Evolutionary conservation across 2,888 invertebrate species (phyloP), one percentile per base, ranked within the genome.

Genomic region (Erebia ligea): DNA sequence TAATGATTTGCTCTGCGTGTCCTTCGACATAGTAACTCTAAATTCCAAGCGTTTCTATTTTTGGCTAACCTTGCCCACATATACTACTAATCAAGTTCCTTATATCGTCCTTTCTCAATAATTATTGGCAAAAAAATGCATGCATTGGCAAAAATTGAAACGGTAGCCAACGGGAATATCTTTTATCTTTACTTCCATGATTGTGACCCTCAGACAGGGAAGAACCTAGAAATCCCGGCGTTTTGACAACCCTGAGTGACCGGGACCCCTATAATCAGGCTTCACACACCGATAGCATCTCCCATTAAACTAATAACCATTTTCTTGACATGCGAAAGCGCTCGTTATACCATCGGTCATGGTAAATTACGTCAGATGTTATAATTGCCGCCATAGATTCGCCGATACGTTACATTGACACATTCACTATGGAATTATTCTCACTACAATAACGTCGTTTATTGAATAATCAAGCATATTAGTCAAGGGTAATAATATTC

Each of bases 241-340:
- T 11, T 34, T 11, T 67, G 61, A 42, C 67, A 61, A 78, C 84
- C 86, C 85, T 88, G 88, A 87, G 86, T 85, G 84, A 86, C 89
- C 89, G 86, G 84, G 84, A 86, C 89, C 89, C 89, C 84, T 86
- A 90, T 90, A 83, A 82, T 83, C 80, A 78, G 77, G 77, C 79
- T 79, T 78, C 81, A 74, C 77, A 77, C 74, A 75, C 78, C 78
- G 90, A 89, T 90, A 89, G 78, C 84, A 89, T 89, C 87, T 78
- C 81, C 82, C 83, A 85, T 86, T 86, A 80, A 78, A 80, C 81
- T 86, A 83, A 86, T 86, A 81, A 85, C 78, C 81, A 83, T 83
- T 84, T 82, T 84, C 78, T 75, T 77, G 73, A 76, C 76, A 79
- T 77, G 76, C 77, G 73, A 76, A 77, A 75, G 74, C 73, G 64